Base-by-base conservation (phyloP, 2,797 vertebrate genomes). In the Xenops minutus region DNA sequence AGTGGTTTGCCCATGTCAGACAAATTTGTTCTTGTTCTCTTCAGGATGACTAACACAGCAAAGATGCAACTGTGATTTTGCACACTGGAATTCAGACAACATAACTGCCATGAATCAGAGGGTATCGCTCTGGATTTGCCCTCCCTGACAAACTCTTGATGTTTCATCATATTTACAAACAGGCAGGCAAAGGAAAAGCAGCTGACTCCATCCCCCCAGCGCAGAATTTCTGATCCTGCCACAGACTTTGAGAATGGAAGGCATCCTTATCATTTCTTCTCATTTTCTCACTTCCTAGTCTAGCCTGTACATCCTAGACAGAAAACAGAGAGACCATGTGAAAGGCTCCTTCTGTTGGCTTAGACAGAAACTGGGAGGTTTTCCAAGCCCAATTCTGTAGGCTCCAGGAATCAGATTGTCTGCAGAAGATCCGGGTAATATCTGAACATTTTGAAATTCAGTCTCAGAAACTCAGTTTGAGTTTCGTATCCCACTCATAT, bases 301-400 rank as follows among this genome's bases (percentile, higher is more conserved):
- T 86, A 81, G 79, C 63, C 89, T 82, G 63, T 26, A 59, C 49
- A 63, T 63, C 91, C 82, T 61, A 88, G 85, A 90, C 77, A 56
- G 83, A 96, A 95, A 94, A 73, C 85, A 96, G 92, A 88, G 44
- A 84, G 67, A 86, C 74, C 77, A 89, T 34, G 88, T 93, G 91
- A 96, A 97, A 97, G 85, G 91, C 91, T 94, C 91, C 90, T 95
- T 95, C 95, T 93, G 94, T 93, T 92, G 77, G 80, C 91, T 93
- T 71, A 95, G 94, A 95, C 94, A 95, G 95, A 95, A 97, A 95
- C 85, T 93, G 96, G 85, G 91, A 93, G 91, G 67, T 92, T 93
- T 96, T 97, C 95, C 96, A 97, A 95, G 74, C 88, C 92, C 91
- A 94, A 85, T 95, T 94, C 93, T 82, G 74, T 73, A 97, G 94